Base-by-base conservation (phyloP, 2,797 vertebrate species). In the Pelochelys cantorii region DNA sequence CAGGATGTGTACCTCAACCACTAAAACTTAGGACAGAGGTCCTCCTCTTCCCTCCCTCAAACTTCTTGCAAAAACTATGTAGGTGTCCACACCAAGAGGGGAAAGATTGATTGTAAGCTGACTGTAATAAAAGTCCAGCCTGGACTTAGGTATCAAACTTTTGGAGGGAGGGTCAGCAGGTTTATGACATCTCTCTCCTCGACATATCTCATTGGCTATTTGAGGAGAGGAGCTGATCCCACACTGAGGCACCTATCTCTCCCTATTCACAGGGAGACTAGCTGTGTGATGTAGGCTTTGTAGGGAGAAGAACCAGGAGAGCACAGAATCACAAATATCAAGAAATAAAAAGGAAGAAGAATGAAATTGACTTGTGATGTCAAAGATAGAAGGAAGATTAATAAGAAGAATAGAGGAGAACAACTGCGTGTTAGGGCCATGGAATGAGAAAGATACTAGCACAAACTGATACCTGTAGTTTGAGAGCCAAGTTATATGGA, bases 161-260 rank as follows among this genome's bases (percentile, higher is more conserved):
- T 15, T 1, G 3, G 5, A 15, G 7, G 7, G 57, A 7, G 2
- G 23, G 23, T 3, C 14, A 4, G 29, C 2, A 0, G 15, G 7
- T 7, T 65, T n/a, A 65, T 29, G 62, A 65, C 31, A 18, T 65
- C 13, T 31, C 62, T 65, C 31, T 31, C 62, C 29, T 65, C 29
- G 3, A 4, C 31, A n/a, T 65, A 65, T 65, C 7, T 15, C 62
- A 65, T 8, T 15, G 6, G 31, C 62, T n/a, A n/a, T 31, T n/a
- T 31, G 31, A 65, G 15, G 14, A 65, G 62, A 65, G 31, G 31
- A n/a, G 31, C 15, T 65, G 14, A 31, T 65, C 62, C 15, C 62
- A 65, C 31, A n/a, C 62, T 31, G 62, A 65, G 62, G 5, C 31
- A 65, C 15, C 62, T 18, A 15, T 31, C 62, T n/a, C 62, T 65